Base-by-base conservation (phyloP, 92 coral and sea anemone genomes). In the Porites rus region DNA sequence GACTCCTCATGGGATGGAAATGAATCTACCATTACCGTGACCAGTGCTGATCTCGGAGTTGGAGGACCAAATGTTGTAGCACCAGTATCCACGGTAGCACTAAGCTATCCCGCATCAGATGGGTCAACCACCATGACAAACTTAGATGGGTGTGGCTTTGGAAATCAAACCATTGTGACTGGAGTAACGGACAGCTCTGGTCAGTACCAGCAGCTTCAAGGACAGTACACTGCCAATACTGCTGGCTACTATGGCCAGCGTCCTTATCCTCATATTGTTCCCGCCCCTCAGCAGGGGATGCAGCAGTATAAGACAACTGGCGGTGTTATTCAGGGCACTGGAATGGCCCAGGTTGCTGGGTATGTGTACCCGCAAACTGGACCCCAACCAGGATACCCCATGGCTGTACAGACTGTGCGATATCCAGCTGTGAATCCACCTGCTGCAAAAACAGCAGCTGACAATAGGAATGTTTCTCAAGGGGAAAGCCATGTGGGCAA, bases 221-320 rank as follows among this genome's bases (percentile, higher is more conserved):
- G 96, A 64, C 98, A 96, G 84, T 96, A 94, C 80, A 90, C 94
- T 22, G 80, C 94, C 19, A 96, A 96, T 79, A 91, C 95, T 9
- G 84, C 98, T 51, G 98, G 96, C 17, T 93, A 91, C 85, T 97
- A 91, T 78, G 93, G 94, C 16, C 97, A 96, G 72, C 94, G 99
- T 13, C 92, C 96, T 3, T 97, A 97, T 81, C 99, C 99, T 4
- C 99, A 97, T 84, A 95, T 97, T 62, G 95, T 97, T 8, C 95
- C 98, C 16, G 92, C 99, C 14, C 97, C 98, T 0, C 88, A 94
- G 13, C 96, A 92, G 75, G 98, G 98, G 38, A 78, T 95, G 69
- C 80, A 93, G 24, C 99, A 97, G 84, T 96, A 82, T 58, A 87
- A 94, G 78, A 79, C 96, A 9, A 82, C 96, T 7, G 94, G 95